Conservation (phyloP, 2,797 vertebrate genomes). For the Chelon auratus region DNA sequence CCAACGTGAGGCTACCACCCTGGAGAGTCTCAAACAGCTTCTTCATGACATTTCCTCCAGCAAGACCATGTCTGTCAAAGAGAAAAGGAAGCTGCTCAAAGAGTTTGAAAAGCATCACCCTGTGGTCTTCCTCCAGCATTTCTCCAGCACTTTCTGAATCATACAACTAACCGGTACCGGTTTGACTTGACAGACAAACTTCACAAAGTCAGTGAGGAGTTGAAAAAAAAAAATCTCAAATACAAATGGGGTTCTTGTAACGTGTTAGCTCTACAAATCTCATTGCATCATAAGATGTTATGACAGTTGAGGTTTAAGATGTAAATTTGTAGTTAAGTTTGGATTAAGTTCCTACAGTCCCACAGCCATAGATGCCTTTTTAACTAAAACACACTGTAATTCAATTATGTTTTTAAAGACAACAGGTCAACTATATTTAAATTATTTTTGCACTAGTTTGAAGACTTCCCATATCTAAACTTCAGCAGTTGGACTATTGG, state of each 20-base stretch:
- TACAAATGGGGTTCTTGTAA: too few relatives aligned
- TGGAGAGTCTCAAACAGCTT: slow-evolving; percentile 83
- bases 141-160: slow-evolving; percentile 73
- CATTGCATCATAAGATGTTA: not conserved
- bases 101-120: slow-evolving; percentile 89
- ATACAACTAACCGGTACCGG: slow-evolving; percentile 1
- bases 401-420: not conserved
- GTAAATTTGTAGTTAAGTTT: not conserved
- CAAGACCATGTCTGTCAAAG: slow-evolving; percentile 76
- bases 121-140: slow-evolving; percentile 80
- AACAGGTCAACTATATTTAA: not conserved
- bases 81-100: slow-evolving; percentile 86
- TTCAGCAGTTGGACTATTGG: too few relatives aligned
- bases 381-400: not conserved
- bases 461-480: not conserved
- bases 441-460: slow-evolving; percentile 23
- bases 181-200: slow-evolving; percentile 11
- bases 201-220: not conserved
- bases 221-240: not conserved
- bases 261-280: too few relatives aligned
- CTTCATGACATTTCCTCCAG: slow-evolving; percentile 78
- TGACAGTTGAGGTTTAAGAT: not conserved
- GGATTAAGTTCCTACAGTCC: not conserved
- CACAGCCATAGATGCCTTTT: not conserved
- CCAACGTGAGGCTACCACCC: slow-evolving; percentile 81